phyloP scores from a whole-genome alignment of 1,140 invertebrate species.

The Ylistrum balloti region DNA sequence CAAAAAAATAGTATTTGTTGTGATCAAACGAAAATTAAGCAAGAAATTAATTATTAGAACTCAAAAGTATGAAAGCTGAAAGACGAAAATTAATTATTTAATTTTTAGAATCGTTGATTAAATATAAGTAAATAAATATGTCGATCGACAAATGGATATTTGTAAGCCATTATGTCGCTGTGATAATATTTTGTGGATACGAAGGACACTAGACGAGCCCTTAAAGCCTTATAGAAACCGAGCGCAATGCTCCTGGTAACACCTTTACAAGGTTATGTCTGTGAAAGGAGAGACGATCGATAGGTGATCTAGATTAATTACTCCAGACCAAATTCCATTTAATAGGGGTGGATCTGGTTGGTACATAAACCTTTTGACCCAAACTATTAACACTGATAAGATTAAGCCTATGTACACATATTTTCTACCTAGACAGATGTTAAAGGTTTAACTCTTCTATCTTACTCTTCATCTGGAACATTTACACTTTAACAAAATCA shows the following conservation, averaged over 20 bases:
- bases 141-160: too few species aligned
- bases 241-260: not conserved
- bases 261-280: not conserved
- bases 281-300: not conserved
- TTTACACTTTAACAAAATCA: not conserved
- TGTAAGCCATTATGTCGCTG: too few species aligned
- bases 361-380: not conserved
- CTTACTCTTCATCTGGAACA: not conserved
- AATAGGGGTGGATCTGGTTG: not conserved
- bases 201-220: too few species aligned
- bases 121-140: too few species aligned
- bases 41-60: too few species aligned
- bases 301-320: slow-evolving; percentile 20
- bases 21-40: too few species aligned
- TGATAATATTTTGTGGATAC: too few species aligned
- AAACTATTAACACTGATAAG: not conserved
- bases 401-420: not conserved
- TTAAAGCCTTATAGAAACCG: too few species aligned
- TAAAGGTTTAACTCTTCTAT: not conserved
- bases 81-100: too few species aligned
- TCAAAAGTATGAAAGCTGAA: too few species aligned
- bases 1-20: too few species aligned
- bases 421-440: not conserved
- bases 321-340: not conserved
- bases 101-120: too few species aligned